Conservation (phyloP, 2,113 vertebrate genomes). For the Mormyrus iriodes region DNA sequence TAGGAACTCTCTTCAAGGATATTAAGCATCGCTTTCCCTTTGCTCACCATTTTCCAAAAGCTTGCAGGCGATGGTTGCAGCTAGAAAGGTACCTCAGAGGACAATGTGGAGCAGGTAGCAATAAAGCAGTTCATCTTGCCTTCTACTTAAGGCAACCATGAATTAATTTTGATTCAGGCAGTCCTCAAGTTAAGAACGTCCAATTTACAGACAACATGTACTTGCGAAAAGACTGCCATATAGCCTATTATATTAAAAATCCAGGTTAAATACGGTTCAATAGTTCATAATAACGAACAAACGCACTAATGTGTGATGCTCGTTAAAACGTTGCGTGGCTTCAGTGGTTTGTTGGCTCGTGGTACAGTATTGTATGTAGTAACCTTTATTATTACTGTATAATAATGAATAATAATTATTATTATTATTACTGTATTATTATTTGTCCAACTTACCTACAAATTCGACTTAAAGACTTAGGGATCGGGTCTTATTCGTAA, state of each 20-base stretch:
- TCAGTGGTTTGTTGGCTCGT: neutral
- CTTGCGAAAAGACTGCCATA: neutral
- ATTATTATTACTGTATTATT: neutral
- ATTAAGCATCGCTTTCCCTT: neutral
- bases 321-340: neutral
- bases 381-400: neutral
- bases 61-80: neutral
- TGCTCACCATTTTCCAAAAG: neutral
- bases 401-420: no score
- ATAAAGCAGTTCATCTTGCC: neutral
- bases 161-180: neutral
- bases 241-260: neutral
- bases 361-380: neutral
- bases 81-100: neutral
- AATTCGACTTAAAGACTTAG: neutral
- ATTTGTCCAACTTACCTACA: neutral
- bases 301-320: neutral
- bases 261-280: neutral
- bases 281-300: neutral
- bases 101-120: neutral
- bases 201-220: neutral
- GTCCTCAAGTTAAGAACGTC: neutral
- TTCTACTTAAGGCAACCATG: neutral
- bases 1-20: neutral
- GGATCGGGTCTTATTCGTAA: neutral